Evolutionary conservation across 2,113 vertebrate species (phyloP).

Genomic region (Coryphaenoides rupestris): DNA sequence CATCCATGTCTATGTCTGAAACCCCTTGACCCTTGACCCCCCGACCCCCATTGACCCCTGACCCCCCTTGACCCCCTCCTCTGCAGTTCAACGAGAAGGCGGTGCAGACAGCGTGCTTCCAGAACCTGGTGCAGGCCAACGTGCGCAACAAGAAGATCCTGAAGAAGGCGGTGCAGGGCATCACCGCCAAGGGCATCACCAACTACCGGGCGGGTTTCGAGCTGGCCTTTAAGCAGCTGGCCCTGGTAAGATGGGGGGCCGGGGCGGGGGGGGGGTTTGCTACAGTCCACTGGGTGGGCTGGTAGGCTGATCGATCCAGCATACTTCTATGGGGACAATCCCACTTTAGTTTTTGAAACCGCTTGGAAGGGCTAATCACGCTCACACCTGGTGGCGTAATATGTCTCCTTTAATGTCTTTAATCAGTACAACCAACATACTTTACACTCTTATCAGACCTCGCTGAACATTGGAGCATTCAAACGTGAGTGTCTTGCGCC

Average conservation of each 20-base stretch:
- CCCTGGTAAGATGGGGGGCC: slow-evolving; percentile 46
- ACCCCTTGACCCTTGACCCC: neutral
- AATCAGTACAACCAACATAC: no score
- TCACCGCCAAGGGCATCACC: slow-evolving; percentile 90
- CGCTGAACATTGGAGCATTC: no score
- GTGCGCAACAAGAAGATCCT: slow-evolving; percentile 91
- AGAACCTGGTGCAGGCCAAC: slow-evolving; percentile 96
- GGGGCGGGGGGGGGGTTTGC: neutral
- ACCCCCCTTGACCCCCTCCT: slow-evolving; percentile 18
- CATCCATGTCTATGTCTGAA: no score
- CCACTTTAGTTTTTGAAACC: no score
- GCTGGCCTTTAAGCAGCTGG: slow-evolving; percentile 89
- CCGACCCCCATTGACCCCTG: neutral
- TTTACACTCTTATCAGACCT: no score
- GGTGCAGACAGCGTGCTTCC: slow-evolving; percentile 84
- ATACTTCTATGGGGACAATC: no score
- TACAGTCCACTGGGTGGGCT: no score
- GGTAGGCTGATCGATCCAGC: no score
- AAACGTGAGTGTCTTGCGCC: no score
- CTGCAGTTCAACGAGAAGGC: slow-evolving; percentile 90
- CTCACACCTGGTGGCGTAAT: no score
- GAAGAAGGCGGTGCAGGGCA: slow-evolving; percentile 86
- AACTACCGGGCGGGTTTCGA: slow-evolving; percentile 93
- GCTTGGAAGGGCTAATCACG: no score
- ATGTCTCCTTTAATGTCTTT: no score